A percentile compares a stretch with the other conserved stretches of the same genome.
Evolutionary conservation across 2,888 invertebrate genomes (phyloP).

Genomic region (Cinara cedri): DNA sequence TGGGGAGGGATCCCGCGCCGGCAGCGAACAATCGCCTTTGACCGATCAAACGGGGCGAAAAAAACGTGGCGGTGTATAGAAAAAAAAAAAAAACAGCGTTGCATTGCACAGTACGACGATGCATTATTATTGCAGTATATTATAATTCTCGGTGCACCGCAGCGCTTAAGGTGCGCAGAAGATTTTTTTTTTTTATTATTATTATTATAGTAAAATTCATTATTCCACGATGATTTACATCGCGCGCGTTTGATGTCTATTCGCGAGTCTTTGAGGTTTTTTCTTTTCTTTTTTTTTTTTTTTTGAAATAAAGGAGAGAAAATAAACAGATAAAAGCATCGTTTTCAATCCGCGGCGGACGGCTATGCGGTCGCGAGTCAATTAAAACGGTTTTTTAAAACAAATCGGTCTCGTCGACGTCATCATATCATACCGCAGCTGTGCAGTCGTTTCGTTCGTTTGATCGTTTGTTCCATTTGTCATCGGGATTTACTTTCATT

Average conservation of each 20-base stretch:
- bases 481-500: no score
- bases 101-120: no score
- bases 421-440: no score
- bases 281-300: no score
- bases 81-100: no score
- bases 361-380: not conserved
- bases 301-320: slow-evolving; percentile 7
- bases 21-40: slow-evolving; percentile 51
- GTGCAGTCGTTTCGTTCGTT: no score
- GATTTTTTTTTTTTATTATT: no score
- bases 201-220: not conserved
- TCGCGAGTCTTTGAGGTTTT: slow-evolving; percentile 14
- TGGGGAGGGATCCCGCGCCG: slow-evolving; percentile 10
- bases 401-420: slow-evolving; percentile 21
- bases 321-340: slow-evolving; percentile 6
- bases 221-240: slow-evolving; percentile 4
- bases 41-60: slow-evolving; percentile 53
- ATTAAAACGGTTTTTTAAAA: slow-evolving; percentile 30
- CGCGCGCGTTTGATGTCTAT: slow-evolving; percentile 3
- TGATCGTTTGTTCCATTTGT: no score
- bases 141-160: no score
- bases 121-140: not conserved
- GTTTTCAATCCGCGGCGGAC: not conserved
- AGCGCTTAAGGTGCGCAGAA: slow-evolving; percentile 32
- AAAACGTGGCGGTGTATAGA: slow-evolving; percentile 8